Conservation (phyloP, 2,888 invertebrate genomes). For the Formica aserva region DNA sequence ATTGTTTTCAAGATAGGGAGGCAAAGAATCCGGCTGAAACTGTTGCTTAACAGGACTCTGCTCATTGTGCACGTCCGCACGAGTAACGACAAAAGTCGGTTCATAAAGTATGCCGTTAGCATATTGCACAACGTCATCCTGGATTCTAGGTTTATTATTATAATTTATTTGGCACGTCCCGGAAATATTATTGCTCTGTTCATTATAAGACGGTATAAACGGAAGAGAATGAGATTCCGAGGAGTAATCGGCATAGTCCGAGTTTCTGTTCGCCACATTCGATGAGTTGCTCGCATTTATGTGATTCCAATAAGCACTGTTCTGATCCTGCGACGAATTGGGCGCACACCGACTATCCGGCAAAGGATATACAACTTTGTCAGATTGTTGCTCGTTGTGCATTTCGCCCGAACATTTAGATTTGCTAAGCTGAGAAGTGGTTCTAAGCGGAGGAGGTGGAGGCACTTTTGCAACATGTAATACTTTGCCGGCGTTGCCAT, state of each 20-base stretch:
- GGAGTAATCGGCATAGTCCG: constrained; percentile 81
- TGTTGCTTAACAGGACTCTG: constrained; percentile 88
- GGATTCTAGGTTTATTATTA: constrained; percentile 81
- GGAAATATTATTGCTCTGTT: constrained; percentile 71
- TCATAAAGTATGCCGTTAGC: constrained; percentile 85
- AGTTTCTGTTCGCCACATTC: constrained; percentile 68
- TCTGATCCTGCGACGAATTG: constrained; percentile 84
- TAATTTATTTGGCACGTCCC: constrained; percentile 73
- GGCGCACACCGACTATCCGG: constrained; percentile 71
- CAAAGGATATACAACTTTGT: constrained; percentile 74
- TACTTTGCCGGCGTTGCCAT: constrained; percentile 93
- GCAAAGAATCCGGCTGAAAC: constrained; percentile 87
- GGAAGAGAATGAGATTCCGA: constrained; percentile 89
- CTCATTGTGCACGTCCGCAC: constrained; percentile 94
- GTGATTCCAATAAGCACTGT: constrained; percentile 81
- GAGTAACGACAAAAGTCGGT: constrained; percentile 89
- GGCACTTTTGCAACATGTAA: constrained; percentile 94
- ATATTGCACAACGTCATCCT: constrained; percentile 86
- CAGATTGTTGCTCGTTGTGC: constrained; percentile 83
- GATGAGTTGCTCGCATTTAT: constrained; percentile 74
- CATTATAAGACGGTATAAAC: constrained; percentile 87
- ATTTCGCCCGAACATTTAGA: constrained; percentile 89
- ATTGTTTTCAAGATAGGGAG: constrained; percentile 85
- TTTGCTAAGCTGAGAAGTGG: constrained; percentile 93
- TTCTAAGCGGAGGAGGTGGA: constrained; percentile 94